Percentiles rank a stretch among this genome's conserved stretches.
Evolutionary conservation across 1,140 invertebrate genomes (phyloP).

Genomic region (Drosophila nannoptera): DNA sequence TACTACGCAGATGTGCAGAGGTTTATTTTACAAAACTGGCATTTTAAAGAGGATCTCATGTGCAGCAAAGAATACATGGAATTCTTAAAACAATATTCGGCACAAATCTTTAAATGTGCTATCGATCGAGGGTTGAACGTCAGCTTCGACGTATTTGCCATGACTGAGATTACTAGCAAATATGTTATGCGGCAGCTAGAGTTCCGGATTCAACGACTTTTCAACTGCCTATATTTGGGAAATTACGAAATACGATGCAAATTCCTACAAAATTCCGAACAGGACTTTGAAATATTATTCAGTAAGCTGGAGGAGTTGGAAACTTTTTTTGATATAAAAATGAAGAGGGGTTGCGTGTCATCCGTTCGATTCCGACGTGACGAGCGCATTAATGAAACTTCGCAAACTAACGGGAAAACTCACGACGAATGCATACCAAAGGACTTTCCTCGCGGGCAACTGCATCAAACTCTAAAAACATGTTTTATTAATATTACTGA

Average conservation of each 20-base stretch:
- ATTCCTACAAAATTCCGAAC: conserved; percentile 59
- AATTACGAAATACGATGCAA: conserved; percentile 53
- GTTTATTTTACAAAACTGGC: conserved; percentile 50
- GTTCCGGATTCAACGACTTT: conserved; percentile 65
- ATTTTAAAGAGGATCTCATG: conserved; percentile 42
- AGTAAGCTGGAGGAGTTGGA: conserved; percentile 59
- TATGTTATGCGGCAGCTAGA: conserved; percentile 66
- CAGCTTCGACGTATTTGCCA: conserved; percentile 61
- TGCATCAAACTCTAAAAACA: conserved; percentile 39
- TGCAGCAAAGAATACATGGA: conserved; percentile 62
- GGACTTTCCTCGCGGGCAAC: conserved; percentile 55
- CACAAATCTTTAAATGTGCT: conserved; percentile 62
- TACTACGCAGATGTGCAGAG: conserved; percentile 60
- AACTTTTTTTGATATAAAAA: conserved; percentile 61
- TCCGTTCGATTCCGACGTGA: conserved; percentile 17
- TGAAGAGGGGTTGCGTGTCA: conserved; percentile 41
- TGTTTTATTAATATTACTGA: conserved; percentile 52
- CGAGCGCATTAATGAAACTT: background rate
- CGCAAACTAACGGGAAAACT: background rate
- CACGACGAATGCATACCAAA: conserved; percentile 43
- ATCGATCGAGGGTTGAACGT: conserved; percentile 35
- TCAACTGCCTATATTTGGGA: conserved; percentile 64
- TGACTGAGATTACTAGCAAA: conserved; percentile 61
- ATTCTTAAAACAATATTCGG: conserved; percentile 60
- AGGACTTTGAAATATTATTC: conserved; percentile 56